Evolutionary conservation across 2,888 invertebrate genomes (phyloP).

Genomic region (Palloptera scutellata): DNA sequence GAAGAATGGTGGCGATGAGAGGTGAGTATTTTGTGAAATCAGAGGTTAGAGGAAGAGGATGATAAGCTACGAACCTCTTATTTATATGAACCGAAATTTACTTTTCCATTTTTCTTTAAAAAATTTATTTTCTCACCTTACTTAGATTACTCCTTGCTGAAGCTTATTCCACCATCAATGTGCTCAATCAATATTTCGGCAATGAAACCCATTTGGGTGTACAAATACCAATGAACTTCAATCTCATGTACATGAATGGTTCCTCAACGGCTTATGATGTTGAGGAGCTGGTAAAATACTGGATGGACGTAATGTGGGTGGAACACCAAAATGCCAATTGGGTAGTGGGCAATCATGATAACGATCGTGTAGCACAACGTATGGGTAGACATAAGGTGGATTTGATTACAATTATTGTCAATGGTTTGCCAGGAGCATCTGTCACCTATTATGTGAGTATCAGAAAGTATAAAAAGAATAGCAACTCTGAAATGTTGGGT

Average conservation of each 20-base stretch:
- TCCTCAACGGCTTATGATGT: constrained; percentile 67
- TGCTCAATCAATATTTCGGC: constrained; percentile 69
- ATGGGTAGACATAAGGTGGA: constrained; percentile 73
- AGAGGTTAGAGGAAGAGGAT: no score
- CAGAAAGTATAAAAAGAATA: no score
- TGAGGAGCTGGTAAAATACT: constrained; percentile 66
- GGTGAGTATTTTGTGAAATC: no score
- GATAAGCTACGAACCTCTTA: no score
- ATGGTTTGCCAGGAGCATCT: constrained; percentile 78
- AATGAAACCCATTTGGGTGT: constrained; percentile 65
- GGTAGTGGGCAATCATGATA: constrained; percentile 79
- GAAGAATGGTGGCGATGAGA: constrained; percentile 56
- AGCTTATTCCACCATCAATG: constrained; percentile 67
- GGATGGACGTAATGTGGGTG: constrained; percentile 69
- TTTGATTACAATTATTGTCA: constrained; percentile 73
- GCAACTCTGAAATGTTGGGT: neutral
- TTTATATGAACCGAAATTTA: no score
- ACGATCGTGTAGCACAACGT: constrained; percentile 69
- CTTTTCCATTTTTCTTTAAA: no score
- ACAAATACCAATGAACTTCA: constrained; percentile 74
- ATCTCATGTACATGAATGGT: constrained; percentile 66
- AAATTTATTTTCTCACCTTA: no score
- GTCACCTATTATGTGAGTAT: constrained; percentile 76
- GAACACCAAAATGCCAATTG: constrained; percentile 69
- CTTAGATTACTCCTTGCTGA: no score